These are phyloP conservation scores for Terebella lapidaria DNA, from an alignment of 2,888 invertebrate species.

Conservation along the genomic window DNA sequence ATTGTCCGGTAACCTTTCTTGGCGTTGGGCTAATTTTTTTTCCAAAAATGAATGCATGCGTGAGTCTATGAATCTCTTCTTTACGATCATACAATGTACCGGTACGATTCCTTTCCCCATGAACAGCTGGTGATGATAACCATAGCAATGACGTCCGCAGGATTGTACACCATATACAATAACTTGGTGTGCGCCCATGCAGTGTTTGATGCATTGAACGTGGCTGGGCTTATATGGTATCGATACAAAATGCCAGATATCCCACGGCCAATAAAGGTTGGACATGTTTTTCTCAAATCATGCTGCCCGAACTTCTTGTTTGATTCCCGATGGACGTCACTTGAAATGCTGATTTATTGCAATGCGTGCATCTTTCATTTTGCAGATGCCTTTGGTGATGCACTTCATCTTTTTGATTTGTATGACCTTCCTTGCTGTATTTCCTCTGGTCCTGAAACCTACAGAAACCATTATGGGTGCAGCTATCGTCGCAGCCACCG, in stretches of 20 bases:
- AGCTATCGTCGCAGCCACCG: background rate
- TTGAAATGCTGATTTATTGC: no score
- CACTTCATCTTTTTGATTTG: conserved; percentile 5
- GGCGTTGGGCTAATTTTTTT: no score
- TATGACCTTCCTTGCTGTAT: background rate
- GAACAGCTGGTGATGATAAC: no score
- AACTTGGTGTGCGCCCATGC: conserved; percentile 14
- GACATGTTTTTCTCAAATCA: background rate
- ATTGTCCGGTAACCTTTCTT: no score
- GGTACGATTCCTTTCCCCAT: no score
- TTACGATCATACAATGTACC: no score
- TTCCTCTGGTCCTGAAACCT: conserved; percentile 11
- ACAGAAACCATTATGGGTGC: conserved; percentile 2
- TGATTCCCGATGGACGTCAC: no score
- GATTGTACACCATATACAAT: conserved; percentile 14
- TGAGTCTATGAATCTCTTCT: no score
- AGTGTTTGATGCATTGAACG: conserved; percentile 11
- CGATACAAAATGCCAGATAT: conserved; percentile 4
- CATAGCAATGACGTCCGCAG: no score
- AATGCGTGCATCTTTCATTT: background rate
- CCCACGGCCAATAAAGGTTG: conserved; percentile 7
- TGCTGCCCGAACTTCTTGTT: background rate
- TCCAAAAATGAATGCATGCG: no score
- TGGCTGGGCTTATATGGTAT: conserved; percentile 3
- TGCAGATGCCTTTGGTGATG: conserved; percentile 11